Evolutionary conservation across 2,797 vertebrate species (phyloP).

Genomic region (Lithobates sylvaticus): DNA sequence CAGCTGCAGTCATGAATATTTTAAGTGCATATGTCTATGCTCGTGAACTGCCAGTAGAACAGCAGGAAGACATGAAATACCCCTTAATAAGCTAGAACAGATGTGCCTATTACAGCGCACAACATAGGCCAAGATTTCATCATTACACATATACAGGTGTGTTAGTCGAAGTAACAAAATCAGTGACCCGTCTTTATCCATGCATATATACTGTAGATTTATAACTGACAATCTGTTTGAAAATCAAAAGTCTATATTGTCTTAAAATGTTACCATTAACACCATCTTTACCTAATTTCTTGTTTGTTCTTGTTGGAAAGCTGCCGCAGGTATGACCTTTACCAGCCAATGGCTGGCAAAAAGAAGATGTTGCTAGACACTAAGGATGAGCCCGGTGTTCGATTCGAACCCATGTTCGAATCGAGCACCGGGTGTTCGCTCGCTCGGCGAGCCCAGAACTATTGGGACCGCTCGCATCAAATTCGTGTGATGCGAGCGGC

Average conservation of each 20-base stretch:
- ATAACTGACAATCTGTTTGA: conserved; percentile 22
- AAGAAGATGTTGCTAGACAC: too few relatives aligned
- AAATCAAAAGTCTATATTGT: background rate
- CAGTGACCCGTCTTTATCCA: conserved; percentile 22
- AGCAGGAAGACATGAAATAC: conserved; percentile 34
- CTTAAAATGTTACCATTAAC: too few relatives aligned
- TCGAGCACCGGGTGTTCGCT: too few relatives aligned
- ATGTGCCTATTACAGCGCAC: background rate
- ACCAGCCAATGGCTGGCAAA: too few relatives aligned
- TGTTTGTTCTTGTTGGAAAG: too few relatives aligned
- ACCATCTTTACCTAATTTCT: too few relatives aligned
- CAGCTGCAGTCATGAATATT: conserved; percentile 52
- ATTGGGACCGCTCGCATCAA: too few relatives aligned
- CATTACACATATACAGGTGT: conserved; percentile 15
- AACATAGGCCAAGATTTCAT: conserved; percentile 17
- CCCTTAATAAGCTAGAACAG: conserved; percentile 29
- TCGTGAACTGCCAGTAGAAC: conserved; percentile 22
- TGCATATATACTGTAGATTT: background rate
- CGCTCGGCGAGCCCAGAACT: too few relatives aligned
- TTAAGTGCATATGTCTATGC: conserved; percentile 40
- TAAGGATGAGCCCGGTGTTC: too few relatives aligned
- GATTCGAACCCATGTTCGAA: too few relatives aligned
- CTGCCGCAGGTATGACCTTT: too few relatives aligned
- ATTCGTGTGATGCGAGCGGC: too few relatives aligned
- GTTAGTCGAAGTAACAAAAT: background rate